A percentile compares a stretch with the other conserved stretches of the same genome.
Conservation (phyloP, 2,888 invertebrate species). For the Emmelina monodactyla region DNA sequence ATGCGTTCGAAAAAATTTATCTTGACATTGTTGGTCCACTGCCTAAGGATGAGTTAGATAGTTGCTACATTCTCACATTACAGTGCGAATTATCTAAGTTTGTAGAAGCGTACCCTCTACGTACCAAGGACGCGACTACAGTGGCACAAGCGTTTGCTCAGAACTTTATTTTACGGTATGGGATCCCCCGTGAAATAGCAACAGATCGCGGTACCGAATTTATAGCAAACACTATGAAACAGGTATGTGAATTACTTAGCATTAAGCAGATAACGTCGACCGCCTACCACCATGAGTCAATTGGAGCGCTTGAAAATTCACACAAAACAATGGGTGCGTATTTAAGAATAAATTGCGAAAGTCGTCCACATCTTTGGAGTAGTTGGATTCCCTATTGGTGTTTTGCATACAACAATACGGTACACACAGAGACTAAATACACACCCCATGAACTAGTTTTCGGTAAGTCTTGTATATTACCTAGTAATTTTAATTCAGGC, state of each 20-base stretch:
- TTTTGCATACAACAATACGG: conserved; percentile 4
- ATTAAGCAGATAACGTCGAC: conserved; percentile 13
- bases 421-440: conserved; percentile 5
- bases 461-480: conserved; percentile 8
- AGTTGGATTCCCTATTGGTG: conserved; percentile 5
- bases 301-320: conserved; percentile 5
- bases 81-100: conserved; percentile 11
- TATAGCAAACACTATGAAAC: conserved; percentile 7
- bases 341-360: conserved; percentile 8
- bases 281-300: conserved; percentile 13
- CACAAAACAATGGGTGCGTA: conserved; percentile 8
- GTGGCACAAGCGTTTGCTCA: conserved; percentile 9
- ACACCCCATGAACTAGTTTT: conserved; percentile 11
- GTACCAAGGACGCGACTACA: conserved; percentile 5
- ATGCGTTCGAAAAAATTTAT: conserved; percentile 10
- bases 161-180: conserved; percentile 13
- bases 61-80: conserved; percentile 7
- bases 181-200: conserved; percentile 10
- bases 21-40: conserved; percentile 11
- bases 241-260: conserved; percentile 14
- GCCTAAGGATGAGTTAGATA: conserved; percentile 4
- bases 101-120: conserved; percentile 12
- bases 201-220: conserved; percentile 13
- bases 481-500: conserved; percentile 2
- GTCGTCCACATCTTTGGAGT: conserved; percentile 6